Evolutionary conservation across 2,797 vertebrate species (phyloP).

Genomic region (Selene dorsalis): DNA sequence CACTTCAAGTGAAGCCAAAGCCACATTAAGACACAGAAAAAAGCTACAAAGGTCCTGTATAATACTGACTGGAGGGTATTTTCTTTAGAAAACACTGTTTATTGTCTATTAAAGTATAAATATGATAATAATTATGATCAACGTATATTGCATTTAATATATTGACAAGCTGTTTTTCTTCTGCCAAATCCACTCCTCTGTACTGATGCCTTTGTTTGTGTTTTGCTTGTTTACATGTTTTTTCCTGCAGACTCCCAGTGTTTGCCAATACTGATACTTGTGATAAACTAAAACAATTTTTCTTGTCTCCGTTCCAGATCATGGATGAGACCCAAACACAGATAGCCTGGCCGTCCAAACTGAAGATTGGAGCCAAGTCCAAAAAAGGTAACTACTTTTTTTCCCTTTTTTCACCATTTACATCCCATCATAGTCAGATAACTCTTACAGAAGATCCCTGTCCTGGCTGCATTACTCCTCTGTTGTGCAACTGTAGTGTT

Average conservation of each 20-base stretch:
- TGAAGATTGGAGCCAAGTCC: conserved; percentile 89
- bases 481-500: background rate
- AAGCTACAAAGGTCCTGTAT: background rate
- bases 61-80: background rate
- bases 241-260: background rate
- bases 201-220: background rate
- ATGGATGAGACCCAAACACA: conserved; percentile 89
- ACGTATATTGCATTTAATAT: background rate
- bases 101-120: background rate
- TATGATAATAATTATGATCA: background rate
- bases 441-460: background rate
- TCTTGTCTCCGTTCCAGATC: conserved; percentile 78
- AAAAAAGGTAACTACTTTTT: conserved; percentile 84
- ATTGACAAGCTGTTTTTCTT: background rate
- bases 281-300: conserved; percentile 29
- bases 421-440: background rate
- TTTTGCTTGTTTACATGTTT: conserved; percentile 1
- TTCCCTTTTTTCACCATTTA: background rate
- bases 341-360: conserved; percentile 88
- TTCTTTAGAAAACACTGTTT: too few relatives aligned
- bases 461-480: background rate
- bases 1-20: conserved; percentile 27
- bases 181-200: background rate
- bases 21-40: conserved; percentile 28
- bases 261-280: conserved; percentile 7